Evolutionary conservation across 2,797 vertebrate species (phyloP).

Genomic region (Cetoscarus ocellatus): DNA sequence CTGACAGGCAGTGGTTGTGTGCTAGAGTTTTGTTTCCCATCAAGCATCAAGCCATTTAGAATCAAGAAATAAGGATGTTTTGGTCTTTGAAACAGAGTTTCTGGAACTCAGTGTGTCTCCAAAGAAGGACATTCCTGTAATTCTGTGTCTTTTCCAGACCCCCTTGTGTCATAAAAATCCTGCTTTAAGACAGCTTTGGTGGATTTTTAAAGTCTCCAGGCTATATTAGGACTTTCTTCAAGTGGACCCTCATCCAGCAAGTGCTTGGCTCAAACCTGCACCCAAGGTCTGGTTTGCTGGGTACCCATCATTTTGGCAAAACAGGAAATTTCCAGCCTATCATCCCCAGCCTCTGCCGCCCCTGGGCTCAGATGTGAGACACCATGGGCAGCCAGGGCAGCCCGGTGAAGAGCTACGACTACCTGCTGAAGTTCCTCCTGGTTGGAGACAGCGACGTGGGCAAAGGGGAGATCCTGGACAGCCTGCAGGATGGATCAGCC

Average conservation of each 20-base stretch:
- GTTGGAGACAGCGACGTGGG: slow-evolving; percentile 98
- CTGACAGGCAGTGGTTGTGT: slow-evolving; percentile 9
- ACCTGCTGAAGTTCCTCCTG: slow-evolving; percentile 97
- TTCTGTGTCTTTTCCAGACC: background rate
- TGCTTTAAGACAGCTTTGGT: background rate
- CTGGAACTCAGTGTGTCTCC: slow-evolving; percentile 18
- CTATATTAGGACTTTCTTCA: slow-evolving; percentile 21
- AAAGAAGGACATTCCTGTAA: slow-evolving; percentile 19
- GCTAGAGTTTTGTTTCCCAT: background rate
- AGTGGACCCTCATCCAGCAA: slow-evolving; percentile 5
- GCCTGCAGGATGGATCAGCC: slow-evolving; percentile 95
- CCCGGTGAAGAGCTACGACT: slow-evolving; percentile 99
- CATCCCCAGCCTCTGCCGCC: slow-evolving; percentile 12
- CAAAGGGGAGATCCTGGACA: slow-evolving; percentile 98
- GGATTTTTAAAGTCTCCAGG: background rate
- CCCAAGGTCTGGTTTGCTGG: background rate
- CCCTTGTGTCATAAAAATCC: background rate
- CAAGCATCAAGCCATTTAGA: background rate
- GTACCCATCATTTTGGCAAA: slow-evolving; percentile 2
- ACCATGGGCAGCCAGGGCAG: slow-evolving; percentile 95
- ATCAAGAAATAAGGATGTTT: slow-evolving; percentile 12
- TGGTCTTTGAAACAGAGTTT: slow-evolving; percentile 25
- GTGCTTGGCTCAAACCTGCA: slow-evolving; percentile 18
- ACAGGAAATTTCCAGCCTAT: background rate
- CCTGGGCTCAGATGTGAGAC: slow-evolving; percentile 57